Evolutionary conservation across 2,888 invertebrate species (phyloP).

Genomic region (Diarsia dahlii): DNA sequence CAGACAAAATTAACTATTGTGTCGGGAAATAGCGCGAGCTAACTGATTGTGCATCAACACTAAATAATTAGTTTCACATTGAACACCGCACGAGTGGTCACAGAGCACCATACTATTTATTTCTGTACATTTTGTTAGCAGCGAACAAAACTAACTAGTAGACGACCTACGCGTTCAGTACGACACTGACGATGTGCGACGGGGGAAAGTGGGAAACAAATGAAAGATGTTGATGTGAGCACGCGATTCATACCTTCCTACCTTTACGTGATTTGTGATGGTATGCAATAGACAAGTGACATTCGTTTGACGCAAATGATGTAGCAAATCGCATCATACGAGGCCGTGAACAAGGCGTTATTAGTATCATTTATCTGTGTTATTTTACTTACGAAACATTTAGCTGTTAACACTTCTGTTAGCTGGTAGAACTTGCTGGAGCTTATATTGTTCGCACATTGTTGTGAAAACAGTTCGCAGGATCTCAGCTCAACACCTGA

Average conservation of each 20-base stretch:
- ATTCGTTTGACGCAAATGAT: not conserved
- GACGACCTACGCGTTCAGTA: not conserved
- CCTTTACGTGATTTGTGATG: not conserved
- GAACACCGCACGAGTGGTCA: conserved; percentile 1
- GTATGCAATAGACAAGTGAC: not conserved
- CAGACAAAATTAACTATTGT: not conserved
- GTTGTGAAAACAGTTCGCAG: not conserved
- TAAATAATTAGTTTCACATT: conserved; percentile 12
- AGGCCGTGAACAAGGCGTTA: not conserved
- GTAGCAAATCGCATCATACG: not conserved
- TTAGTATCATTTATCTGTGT: not conserved
- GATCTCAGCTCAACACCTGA: not conserved
- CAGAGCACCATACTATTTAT: not conserved
- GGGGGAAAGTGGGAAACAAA: no score
- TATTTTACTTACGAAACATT: not conserved
- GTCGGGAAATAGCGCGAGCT: not conserved
- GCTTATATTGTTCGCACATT: not conserved
- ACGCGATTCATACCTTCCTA: not conserved
- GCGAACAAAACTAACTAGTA: not conserved
- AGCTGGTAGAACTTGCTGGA: not conserved
- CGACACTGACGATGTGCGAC: no score
- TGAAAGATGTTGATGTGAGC: not conserved
- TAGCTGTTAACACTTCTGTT: not conserved
- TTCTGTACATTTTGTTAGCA: not conserved
- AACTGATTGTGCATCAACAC: conserved; percentile 6